Percentiles rank a stretch among this genome's conserved stretches.
Evolutionary conservation across 2,888 invertebrate genomes (phyloP).

Genomic region (Panzeria rudis): DNA sequence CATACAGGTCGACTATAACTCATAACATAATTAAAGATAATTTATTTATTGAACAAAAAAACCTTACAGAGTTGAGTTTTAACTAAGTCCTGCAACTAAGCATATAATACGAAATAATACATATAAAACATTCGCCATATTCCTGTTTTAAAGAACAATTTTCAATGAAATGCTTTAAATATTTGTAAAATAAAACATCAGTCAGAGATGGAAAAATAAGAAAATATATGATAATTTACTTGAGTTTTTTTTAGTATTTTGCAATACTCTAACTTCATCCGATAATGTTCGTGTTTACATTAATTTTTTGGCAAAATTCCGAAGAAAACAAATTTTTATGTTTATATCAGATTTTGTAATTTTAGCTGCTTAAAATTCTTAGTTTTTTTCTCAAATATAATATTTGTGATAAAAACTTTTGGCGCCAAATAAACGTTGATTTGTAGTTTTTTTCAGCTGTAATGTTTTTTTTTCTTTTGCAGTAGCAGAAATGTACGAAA

Average conservation of each 20-base stretch:
- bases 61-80: no score
- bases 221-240: not conserved
- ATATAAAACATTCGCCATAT: no score
- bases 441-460: conserved; percentile 11
- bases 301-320: conserved; percentile 61
- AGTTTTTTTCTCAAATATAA: conserved; percentile 12
- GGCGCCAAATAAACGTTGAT: conserved; percentile 67
- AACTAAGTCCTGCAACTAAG: no score
- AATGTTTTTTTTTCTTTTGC: not conserved
- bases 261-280: conserved; percentile 25
- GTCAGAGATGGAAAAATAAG: conserved; percentile 30
- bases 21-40: no score
- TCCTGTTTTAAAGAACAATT: no score
- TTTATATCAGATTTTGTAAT: conserved; percentile 1
- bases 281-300: conserved; percentile 66
- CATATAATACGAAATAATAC: no score
- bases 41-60: no score
- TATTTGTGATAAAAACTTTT: conserved; percentile 64
- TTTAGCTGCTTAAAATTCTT: conserved; percentile 2
- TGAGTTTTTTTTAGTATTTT: not conserved
- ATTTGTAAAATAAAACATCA: no score
- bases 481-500: not conserved
- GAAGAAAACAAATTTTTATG: conserved; percentile 24
- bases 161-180: no score
- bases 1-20: no score